phyloP scores from a whole-genome alignment of 1,140 invertebrate genomes.

The Trichonephila clavipes region DNA sequence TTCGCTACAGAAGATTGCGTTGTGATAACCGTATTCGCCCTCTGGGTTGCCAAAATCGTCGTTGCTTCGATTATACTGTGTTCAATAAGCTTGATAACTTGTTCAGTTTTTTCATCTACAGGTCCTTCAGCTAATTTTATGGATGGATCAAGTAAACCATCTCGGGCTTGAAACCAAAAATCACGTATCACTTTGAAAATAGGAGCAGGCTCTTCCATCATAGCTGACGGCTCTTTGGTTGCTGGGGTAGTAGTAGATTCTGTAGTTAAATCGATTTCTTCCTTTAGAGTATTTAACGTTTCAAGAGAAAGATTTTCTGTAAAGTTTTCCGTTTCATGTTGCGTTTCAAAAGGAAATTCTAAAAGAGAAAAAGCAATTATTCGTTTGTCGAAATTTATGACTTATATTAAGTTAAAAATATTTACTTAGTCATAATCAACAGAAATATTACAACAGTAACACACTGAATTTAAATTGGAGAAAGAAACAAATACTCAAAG shows the following conservation, averaged over 20 bases:
- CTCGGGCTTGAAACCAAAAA: conserved; percentile 50
- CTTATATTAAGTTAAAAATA: too few relatives aligned
- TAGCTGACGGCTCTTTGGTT: not conserved
- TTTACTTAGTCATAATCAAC: too few relatives aligned
- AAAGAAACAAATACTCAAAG: too few relatives aligned
- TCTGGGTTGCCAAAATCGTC: conserved; percentile 49
- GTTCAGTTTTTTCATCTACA: conserved; percentile 18
- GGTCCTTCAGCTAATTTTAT: not conserved
- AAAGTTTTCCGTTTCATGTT: not conserved
- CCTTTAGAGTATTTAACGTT: not conserved
- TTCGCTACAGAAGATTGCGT: not conserved
- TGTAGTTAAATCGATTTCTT: not conserved
- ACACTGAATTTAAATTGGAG: too few relatives aligned
- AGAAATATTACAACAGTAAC: too few relatives aligned
- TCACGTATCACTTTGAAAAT: conserved; percentile 32
- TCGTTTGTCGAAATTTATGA: not conserved
- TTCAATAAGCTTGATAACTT: conserved; percentile 48
- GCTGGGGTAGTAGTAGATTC: not conserved
- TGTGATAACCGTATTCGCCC: not conserved
- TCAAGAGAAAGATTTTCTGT: not conserved
- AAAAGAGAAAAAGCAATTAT: not conserved
- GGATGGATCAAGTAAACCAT: conserved; percentile 27
- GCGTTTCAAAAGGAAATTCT: not conserved
- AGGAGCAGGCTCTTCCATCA: not conserved
- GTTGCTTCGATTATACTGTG: conserved; percentile 57